A percentile compares a stretch with the other conserved stretches of the same genome.
phyloP scores from a whole-genome alignment of 2,797 vertebrate species.

The Cynodonichthys magdalenae region DNA sequence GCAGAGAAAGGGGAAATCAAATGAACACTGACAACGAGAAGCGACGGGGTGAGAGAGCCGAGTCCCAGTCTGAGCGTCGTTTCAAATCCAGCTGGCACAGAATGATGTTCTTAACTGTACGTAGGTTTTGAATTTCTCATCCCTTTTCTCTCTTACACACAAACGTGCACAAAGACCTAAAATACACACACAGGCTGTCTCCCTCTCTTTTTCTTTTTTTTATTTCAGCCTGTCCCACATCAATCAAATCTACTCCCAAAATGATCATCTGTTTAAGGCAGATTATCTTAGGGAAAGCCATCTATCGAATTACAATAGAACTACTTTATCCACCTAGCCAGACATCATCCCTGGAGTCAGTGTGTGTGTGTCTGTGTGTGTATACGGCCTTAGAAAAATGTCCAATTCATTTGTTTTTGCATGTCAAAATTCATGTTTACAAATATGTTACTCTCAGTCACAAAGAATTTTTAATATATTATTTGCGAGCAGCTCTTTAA shows the following conservation, averaged over 20 bases:
- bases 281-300: constrained; percentile 84
- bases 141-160: constrained; percentile 13
- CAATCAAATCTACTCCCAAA: constrained; percentile 84
- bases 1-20: constrained; percentile 16
- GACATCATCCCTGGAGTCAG: constrained; percentile 77
- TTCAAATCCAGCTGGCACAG: constrained; percentile 62
- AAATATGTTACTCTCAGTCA: constrained; percentile 40
- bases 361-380: constrained; percentile 49
- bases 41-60: constrained; percentile 27
- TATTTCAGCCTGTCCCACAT: constrained; percentile 69
- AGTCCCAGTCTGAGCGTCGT: constrained; percentile 46
- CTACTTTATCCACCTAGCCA: constrained; percentile 82
- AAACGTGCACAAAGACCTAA: constrained; percentile 21
- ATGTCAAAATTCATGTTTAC: constrained; percentile 46
- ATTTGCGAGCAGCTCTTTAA: constrained; percentile 56
- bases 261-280: constrained; percentile 85
- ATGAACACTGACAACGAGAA: constrained; percentile 35
- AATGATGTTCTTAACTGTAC: constrained; percentile 38
- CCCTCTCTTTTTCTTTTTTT: constrained; percentile 51
- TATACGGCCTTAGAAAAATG: constrained; percentile 54
- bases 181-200: constrained; percentile 37
- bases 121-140: constrained; percentile 56
- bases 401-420: constrained; percentile 55
- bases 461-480: constrained; percentile 51
- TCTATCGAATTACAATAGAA: constrained; percentile 86